A percentile compares a stretch with the other conserved stretches of the same genome.
These are phyloP conservation scores for Gorsachius magnificus DNA, from an alignment of 2,797 vertebrate species.

Conservation along the genomic window DNA sequence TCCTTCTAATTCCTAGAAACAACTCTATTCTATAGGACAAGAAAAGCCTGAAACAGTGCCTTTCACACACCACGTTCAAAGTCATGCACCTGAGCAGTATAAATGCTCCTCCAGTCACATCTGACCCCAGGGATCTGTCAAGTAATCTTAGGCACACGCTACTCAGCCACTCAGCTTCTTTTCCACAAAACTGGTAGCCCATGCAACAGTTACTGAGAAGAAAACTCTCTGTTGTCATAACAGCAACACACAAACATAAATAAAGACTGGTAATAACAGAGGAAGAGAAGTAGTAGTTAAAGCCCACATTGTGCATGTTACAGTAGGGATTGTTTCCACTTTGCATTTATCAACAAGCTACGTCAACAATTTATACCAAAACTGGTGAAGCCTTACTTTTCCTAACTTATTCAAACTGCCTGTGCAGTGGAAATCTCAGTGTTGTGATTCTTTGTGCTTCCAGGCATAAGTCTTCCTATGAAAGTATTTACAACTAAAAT, in stretches of 20 bases:
- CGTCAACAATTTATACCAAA: neutral
- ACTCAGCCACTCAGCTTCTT: neutral
- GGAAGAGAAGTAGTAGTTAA: neutral
- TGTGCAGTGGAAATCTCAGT: neutral
- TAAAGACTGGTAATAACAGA: neutral
- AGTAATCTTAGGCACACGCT: neutral
- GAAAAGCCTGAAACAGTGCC: neutral
- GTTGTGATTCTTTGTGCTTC: neutral
- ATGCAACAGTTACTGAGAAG: neutral
- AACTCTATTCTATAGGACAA: neutral
- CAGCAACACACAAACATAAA: neutral
- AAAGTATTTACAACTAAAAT: neutral
- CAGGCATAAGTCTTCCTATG: neutral
- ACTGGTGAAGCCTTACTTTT: neutral
- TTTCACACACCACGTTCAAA: neutral
- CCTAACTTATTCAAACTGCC: neutral
- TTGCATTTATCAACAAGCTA: neutral
- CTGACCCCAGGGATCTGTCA: neutral
- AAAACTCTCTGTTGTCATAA: neutral
- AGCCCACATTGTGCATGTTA: neutral
- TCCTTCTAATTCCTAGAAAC: neutral
- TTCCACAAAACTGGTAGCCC: neutral
- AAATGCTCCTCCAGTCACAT: neutral
- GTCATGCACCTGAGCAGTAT: neutral
- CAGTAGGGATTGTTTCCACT: neutral